phyloP scores from a whole-genome alignment of 1,140 invertebrate species.

The Zaprionus ornatus region DNA sequence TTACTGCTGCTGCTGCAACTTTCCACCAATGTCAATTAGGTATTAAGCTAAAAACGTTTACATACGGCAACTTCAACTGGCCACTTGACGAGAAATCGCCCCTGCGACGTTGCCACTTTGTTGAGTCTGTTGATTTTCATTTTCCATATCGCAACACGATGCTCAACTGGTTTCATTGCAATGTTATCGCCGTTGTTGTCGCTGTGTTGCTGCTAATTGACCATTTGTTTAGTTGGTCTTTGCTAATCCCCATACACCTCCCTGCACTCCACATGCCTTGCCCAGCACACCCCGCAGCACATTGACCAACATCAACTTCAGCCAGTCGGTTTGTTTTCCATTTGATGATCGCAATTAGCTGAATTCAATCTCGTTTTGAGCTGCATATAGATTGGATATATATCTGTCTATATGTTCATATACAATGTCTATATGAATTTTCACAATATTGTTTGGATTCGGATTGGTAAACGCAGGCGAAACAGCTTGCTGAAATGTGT shows the following conservation, averaged over 20 bases:
- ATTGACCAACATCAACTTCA: conserved; percentile 33
- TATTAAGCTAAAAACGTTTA: conserved; percentile 76
- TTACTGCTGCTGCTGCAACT: conserved; percentile 52
- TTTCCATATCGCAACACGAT: conserved; percentile 43
- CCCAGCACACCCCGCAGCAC: conserved; percentile 2
- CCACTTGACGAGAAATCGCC: conserved; percentile 30
- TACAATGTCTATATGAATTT: neutral
- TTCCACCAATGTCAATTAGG: conserved; percentile 77
- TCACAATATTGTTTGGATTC: neutral
- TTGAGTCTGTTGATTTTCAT: conserved; percentile 41
- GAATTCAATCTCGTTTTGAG: conserved; percentile 6
- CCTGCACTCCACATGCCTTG: neutral
- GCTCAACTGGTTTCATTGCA: conserved; percentile 51
- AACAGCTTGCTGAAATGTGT: neutral
- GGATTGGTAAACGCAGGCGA: neutral
- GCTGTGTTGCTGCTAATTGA: conserved; percentile 52
- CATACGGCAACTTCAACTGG: conserved; percentile 61
- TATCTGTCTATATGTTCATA: neutral
- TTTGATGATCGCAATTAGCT: conserved; percentile 5
- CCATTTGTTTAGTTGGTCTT: conserved; percentile 58
- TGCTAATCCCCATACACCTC: conserved; percentile 31
- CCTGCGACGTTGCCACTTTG: neutral
- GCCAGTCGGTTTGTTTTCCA: neutral
- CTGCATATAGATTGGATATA: neutral
- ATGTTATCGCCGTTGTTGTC: conserved; percentile 21